Percentiles rank a stretch among this genome's conserved stretches.
phyloP scores from a whole-genome alignment of 2,888 invertebrate species.

The Corbicula japonica region DNA sequence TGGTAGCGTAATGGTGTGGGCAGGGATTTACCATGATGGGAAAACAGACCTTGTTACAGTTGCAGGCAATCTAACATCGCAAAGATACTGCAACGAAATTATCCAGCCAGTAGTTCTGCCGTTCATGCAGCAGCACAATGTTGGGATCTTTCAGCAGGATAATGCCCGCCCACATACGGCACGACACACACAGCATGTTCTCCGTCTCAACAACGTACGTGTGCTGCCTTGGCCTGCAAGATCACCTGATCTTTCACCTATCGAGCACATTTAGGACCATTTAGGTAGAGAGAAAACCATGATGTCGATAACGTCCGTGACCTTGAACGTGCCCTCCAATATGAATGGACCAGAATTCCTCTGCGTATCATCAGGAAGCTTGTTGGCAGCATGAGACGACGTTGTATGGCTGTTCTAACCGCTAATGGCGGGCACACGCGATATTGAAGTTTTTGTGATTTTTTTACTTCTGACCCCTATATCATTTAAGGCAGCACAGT shows the following conservation, averaged over 20 bases:
- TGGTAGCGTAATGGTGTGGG: too few species aligned
- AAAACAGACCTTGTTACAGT: conserved; percentile 3
- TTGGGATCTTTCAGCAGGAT: conserved; percentile 1
- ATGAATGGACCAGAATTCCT: conserved; percentile 10
- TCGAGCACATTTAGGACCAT: conserved; percentile 8
- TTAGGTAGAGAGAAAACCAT: conserved; percentile 13
- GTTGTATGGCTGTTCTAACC: conserved; percentile 1
- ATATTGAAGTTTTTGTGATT: conserved; percentile 1
- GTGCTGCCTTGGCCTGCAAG: conserved; percentile 6
- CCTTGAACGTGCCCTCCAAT: too few species aligned
- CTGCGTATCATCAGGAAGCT: too few species aligned
- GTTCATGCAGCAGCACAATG: conserved; percentile 8
- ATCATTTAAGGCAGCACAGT: not conserved
- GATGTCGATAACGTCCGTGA: conserved; percentile 12
- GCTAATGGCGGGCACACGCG: not conserved
- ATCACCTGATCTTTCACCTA: not conserved
- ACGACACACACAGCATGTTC: conserved; percentile 1
- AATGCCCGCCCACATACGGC: conserved; percentile 23
- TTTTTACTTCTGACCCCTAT: not conserved
- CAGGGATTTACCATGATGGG: too few species aligned
- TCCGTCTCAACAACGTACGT: not conserved
- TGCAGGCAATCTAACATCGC: conserved; percentile 8
- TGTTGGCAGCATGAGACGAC: conserved; percentile 3
- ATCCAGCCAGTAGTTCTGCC: conserved; percentile 2
- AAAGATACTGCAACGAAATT: conserved; percentile 6